phyloP scores from a whole-genome alignment of 2,888 invertebrate genomes.

The Tridacna gigas region DNA sequence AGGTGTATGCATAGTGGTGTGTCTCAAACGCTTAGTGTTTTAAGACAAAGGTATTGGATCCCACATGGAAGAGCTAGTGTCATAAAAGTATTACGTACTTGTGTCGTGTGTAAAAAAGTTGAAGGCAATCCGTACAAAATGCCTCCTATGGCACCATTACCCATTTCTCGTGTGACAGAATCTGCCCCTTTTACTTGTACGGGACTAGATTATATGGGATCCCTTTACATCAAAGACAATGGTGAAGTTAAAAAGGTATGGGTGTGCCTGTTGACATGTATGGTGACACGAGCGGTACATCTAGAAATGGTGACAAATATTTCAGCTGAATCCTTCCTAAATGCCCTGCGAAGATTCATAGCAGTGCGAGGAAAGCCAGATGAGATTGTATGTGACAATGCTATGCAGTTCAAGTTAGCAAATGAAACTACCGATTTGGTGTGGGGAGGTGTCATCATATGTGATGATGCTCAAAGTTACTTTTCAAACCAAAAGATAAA shows the following conservation, averaged over 20 bases:
- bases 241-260: constrained; percentile 5
- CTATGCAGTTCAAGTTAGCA: constrained; percentile 4
- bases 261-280: constrained; percentile 15
- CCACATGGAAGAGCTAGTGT: constrained; percentile 31
- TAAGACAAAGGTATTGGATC: constrained; percentile 30
- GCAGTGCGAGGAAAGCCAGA: background rate
- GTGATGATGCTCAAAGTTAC: constrained; percentile 32
- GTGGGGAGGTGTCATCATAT: background rate
- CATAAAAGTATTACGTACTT: constrained; percentile 16
- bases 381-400: constrained; percentile 4
- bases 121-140: constrained; percentile 43
- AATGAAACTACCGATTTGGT: background rate
- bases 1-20: constrained; percentile 25
- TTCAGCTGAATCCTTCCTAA: background rate
- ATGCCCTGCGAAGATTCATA: too few relatives aligned
- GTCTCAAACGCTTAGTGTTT: constrained; percentile 9
- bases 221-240: constrained; percentile 37
- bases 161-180: constrained; percentile 37
- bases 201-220: constrained; percentile 50
- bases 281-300: constrained; percentile 4
- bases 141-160: constrained; percentile 40
- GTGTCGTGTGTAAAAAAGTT: constrained; percentile 22
- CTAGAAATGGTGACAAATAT: constrained; percentile 3
- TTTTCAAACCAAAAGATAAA: constrained; percentile 28
- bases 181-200: constrained; percentile 24